Evolutionary conservation across 2,888 invertebrate species (phyloP), one percentile per base, ranked within the genome.

Genomic region (Parapristionchus giblindavisi): DNA sequence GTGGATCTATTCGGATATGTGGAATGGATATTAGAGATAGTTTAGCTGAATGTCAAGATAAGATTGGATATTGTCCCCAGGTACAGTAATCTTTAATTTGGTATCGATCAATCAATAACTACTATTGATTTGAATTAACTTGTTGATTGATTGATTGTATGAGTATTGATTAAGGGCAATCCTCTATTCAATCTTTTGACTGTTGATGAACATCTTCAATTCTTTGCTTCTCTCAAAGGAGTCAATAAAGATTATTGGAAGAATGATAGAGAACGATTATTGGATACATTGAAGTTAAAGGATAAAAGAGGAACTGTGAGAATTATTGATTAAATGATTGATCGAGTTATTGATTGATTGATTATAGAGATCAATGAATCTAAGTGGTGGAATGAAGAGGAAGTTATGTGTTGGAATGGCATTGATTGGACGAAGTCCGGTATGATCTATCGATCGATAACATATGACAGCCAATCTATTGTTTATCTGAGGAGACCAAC

Each of bases 351-450:
- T 61, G 17, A 63, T 1, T 48, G 0, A 2, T 65, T 48, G n/a
- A 0, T 54, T 71, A 27, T 40, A 71, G 70, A 52, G 54, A 3
- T 40, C 70, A 1, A 27, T 24, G 21, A 38, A 71, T 56, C 56
- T 71, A 2, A 56, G 56, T 56, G 86, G 86, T 17, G 86, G 86
- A 52, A 84, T 85, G 83, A 85, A 87, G 66, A 72, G 86, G 17
- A 86, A 86, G 58, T 77, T 86, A 32, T 86, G 84, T 52, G 84
- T 86, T 21, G 84, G 80, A 56, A 84, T 86, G 80, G 84, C 87
- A 1, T 66, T 86, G 61, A 83, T 85, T 52, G 85, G 84, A 29
- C 77, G 78, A 11, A 80, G 80, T 48, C 65, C 74, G 34, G 85
- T 81, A 8, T 77, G 27, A 21, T n/a, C 17, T 8, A 56, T 8